These are phyloP conservation scores for Metaphire vulgaris DNA, from an alignment of 1,140 invertebrate genomes.

Conservation along the genomic window DNA sequence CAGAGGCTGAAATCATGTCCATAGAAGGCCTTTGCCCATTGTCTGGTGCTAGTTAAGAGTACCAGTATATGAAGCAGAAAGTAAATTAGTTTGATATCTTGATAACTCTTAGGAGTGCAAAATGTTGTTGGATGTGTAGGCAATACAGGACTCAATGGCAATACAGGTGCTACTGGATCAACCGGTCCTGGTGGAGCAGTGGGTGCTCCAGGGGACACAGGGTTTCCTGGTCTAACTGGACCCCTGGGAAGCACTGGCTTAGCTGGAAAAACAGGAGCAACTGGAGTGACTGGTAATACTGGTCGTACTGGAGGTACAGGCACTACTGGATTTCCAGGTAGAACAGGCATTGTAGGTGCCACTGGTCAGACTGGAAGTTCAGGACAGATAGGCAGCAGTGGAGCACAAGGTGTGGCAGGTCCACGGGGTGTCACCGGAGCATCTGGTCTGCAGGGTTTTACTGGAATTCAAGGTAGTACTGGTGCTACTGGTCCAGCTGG, in stretches of 20 bases:
- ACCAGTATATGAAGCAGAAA: no score
- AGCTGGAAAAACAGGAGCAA: slow-evolving; percentile 6
- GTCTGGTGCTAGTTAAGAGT: no score
- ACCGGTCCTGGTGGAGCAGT: not conserved
- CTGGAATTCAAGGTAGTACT: slow-evolving; percentile 6
- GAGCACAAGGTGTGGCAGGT: not conserved
- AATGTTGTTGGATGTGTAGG: no score
- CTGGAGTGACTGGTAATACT: not conserved
- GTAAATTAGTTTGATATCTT: no score
- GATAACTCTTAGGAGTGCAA: no score
- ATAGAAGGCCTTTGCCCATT: no score
- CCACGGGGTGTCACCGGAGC: not conserved
- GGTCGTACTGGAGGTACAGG: slow-evolving; percentile 4
- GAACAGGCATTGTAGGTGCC: slow-evolving; percentile 5
- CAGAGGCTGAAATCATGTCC: no score
- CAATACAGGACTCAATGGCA: not conserved
- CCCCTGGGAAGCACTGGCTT: not conserved
- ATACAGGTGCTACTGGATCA: slow-evolving; percentile 1
- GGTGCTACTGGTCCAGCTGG: slow-evolving; percentile 8
- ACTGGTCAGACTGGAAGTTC: slow-evolving; percentile 4
- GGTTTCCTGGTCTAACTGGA: not conserved
- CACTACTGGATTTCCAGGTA: not conserved
- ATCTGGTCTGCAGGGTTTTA: slow-evolving; percentile 1
- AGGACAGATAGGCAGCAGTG: not conserved
- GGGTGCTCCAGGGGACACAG: not conserved